Evolutionary conservation across 2,888 invertebrate species (phyloP), one percentile per base, ranked within the genome.

Genomic region (Heliconius ismenius): DNA sequence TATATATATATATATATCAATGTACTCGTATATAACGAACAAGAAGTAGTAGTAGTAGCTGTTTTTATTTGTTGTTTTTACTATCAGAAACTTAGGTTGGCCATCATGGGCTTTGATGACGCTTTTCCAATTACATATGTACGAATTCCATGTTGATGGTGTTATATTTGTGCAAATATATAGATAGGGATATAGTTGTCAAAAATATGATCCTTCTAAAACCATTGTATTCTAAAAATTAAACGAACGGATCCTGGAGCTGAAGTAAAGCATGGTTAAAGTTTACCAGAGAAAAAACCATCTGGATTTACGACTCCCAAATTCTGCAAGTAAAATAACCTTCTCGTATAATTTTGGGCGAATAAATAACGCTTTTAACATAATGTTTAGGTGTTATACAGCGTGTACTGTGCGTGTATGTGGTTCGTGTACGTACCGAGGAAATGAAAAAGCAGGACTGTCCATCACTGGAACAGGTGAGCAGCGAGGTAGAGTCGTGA

Each of bases 221-320:
- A 26, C 0, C 32, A 64, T 21, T 21, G 13, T 39, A 24, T 15
- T 24, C n/a, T 24, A 43, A 67, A 65, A 58, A 32, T n/a, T 3
- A 36, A 9, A 24, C n/a, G 24, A 54, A 58, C 32, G 58, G 24
- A 58, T 32, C 24, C 58, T 3, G 70, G 58, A 0, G n/a, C 3
- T n/a, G 7, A 7, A 58, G 58, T 24, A 24, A 58, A 24, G 32
- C 91, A 90, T 85, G 88, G 87, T 89, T 58, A 88, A 87, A 86
- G 89, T 83, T 84, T 86, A 85, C 82, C 79, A 74, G 72, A 72
- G 81, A 88, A 89, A 89, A 89, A 86, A 82, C 79, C 79, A 83
- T 81, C 82, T 80, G 85, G 87, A 88, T 89, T 89, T 88, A 89
- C 87, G 86, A 86, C 83, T 86, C 83, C 83, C 81, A 82, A 82